Conservation (phyloP, 2,888 invertebrate species). For the Druceiella hillmani region DNA sequence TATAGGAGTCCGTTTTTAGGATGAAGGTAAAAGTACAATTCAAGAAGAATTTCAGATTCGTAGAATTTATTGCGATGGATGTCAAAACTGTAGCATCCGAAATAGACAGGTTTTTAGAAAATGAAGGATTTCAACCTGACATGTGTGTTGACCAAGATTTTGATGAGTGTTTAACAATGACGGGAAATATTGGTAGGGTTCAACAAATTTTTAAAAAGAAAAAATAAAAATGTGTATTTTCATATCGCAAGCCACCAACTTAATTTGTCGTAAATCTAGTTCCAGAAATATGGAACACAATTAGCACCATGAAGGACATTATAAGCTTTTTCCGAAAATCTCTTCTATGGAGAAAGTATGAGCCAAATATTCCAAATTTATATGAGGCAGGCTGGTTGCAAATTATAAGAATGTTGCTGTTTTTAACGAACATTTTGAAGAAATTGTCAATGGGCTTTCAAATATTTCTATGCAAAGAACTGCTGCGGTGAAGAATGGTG, state of each 20-base stretch:
- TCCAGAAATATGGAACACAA: conserved; percentile 23
- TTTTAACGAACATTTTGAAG: conserved; percentile 18
- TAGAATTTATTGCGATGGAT: conserved; percentile 13
- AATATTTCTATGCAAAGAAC: conserved; percentile 4
- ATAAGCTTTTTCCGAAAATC: conserved; percentile 23
- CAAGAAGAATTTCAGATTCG: no score
- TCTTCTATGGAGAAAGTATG: conserved; percentile 17
- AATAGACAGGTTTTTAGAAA: conserved; percentile 15
- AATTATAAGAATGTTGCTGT: conserved; percentile 18
- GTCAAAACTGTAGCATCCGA: conserved; percentile 13
- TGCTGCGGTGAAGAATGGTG: conserved; percentile 6
- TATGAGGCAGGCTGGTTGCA: conserved; percentile 18
- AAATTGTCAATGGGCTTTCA: conserved; percentile 11
- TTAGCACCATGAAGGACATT: conserved; percentile 22
- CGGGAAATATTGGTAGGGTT: no score
- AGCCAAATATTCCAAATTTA: no score
- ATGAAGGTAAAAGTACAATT: conserved; percentile 12
- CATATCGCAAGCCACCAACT: no score
- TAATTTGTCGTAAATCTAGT: no score
- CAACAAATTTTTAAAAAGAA: no score
- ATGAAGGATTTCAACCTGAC: conserved; percentile 11
- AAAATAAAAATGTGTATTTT: no score
- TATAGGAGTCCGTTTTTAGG: conserved; percentile 23
- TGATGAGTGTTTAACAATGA: conserved; percentile 25
- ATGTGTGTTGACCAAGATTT: conserved; percentile 22